These are phyloP conservation scores for Arvicola amphibius DNA, from an alignment of 2,797 vertebrate genomes.

Conservation along the genomic window DNA sequence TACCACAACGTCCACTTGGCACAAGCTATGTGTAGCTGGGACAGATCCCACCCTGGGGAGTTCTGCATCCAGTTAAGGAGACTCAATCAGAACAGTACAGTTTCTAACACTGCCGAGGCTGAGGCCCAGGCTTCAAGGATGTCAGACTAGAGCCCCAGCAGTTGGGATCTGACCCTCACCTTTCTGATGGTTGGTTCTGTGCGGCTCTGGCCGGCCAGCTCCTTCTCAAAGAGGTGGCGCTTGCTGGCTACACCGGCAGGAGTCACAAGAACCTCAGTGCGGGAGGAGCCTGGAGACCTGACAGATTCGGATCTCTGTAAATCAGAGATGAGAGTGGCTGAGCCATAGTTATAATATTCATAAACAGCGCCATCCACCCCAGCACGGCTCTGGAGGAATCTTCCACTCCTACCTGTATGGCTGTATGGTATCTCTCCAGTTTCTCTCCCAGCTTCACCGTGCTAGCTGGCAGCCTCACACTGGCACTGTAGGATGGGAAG, in stretches of 20 bases:
- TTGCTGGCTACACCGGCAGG: constrained; percentile 93
- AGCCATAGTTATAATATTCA: rapidly evolving
- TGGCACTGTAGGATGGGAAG: constrained; percentile 85
- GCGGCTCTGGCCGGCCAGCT: constrained; percentile 79
- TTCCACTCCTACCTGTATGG: constrained; percentile 92
- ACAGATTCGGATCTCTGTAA: constrained; percentile 90
- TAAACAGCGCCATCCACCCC: rapidly evolving
- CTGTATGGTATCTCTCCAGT: constrained; percentile 93
- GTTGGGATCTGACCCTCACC: constrained; percentile 83
- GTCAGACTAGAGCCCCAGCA: background rate
- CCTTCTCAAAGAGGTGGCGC: constrained; percentile 94
- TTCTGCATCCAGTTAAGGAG: background rate
- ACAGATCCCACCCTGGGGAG: background rate
- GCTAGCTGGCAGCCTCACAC: constrained; percentile 91
- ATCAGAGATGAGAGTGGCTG: background rate
- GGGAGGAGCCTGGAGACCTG: constrained; percentile 85
- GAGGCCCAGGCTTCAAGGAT: background rate
- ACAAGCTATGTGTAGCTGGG: rapidly evolving
- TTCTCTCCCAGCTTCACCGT: constrained; percentile 91
- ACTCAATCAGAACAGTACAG: background rate
- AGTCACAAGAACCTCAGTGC: constrained; percentile 87
- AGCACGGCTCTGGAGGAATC: rapidly evolving
- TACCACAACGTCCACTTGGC: rapidly evolving
- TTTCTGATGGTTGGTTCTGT: constrained; percentile 82
- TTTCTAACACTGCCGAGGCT: background rate